phyloP scores from a whole-genome alignment of 2,888 invertebrate genomes.

The Cryptus viduatorius region DNA sequence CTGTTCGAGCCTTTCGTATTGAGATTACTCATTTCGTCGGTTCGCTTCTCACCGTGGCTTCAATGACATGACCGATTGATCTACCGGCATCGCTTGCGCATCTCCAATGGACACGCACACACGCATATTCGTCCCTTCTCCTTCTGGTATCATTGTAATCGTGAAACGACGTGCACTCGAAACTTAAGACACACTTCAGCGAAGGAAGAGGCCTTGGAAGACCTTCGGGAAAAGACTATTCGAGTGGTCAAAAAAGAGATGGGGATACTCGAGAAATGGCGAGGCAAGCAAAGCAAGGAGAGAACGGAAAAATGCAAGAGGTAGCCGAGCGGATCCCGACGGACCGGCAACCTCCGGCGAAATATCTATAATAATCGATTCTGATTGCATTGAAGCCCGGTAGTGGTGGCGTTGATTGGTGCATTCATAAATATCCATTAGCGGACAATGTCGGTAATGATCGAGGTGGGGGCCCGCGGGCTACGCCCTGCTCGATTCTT shows the following conservation, averaged over 20 bases:
- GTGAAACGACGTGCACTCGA: slow-evolving; percentile 3
- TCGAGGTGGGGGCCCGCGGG: slow-evolving; percentile 78
- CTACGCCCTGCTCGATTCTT: slow-evolving; percentile 80
- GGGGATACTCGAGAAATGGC: slow-evolving; percentile 25
- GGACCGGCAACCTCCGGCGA: slow-evolving; percentile 28
- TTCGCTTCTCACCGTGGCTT: slow-evolving; percentile 26
- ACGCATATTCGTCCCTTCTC: background rate
- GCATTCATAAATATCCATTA: slow-evolving; percentile 85
- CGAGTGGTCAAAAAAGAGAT: slow-evolving; percentile 27
- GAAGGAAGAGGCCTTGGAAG: background rate
- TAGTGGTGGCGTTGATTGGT: slow-evolving; percentile 84
- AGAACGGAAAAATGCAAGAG: slow-evolving; percentile 31
- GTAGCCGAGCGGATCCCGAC: slow-evolving; percentile 18
- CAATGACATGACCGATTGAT: slow-evolving; percentile 65
- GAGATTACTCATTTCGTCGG: slow-evolving; percentile 61
- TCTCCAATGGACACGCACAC: slow-evolving; percentile 7
- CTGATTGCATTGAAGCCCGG: slow-evolving; percentile 85
- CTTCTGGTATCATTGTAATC: slow-evolving; percentile 17
- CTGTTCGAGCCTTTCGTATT: slow-evolving; percentile 51
- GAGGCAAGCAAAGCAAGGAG: slow-evolving; percentile 2
- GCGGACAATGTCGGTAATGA: slow-evolving; percentile 85
- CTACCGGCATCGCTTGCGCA: slow-evolving; percentile 24
- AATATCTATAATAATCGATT: slow-evolving; percentile 84
- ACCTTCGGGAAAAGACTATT: slow-evolving; percentile 3
- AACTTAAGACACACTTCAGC: background rate